These are phyloP conservation scores for Rotaria socialis DNA, from an alignment of 2,888 invertebrate genomes.

Conservation along the genomic window DNA sequence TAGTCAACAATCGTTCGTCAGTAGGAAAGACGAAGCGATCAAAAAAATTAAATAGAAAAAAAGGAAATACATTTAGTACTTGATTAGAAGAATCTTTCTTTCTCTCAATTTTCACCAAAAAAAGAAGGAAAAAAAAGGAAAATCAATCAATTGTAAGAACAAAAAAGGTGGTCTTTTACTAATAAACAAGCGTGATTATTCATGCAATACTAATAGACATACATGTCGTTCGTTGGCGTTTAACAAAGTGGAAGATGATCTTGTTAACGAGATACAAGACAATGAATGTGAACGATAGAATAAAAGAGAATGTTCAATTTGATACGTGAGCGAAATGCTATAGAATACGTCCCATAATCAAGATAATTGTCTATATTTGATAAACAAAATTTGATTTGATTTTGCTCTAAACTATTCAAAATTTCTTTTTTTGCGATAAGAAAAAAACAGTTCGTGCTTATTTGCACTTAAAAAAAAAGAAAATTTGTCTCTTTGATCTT, in stretches of 20 bases:
- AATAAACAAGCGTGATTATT: not conserved
- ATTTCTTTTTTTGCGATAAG: not conserved
- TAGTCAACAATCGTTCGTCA: conserved; percentile 5
- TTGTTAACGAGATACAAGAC: conserved; percentile 27
- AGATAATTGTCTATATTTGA: not conserved
- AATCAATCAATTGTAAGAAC: not conserved
- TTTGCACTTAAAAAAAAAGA: not conserved
- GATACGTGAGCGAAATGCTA: not conserved
- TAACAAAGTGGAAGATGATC: conserved; percentile 37
- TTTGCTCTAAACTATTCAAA: not conserved
- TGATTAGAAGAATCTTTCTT: conserved; percentile 13
- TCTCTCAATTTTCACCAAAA: not conserved
- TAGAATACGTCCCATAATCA: not conserved
- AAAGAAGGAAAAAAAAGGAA: not conserved
- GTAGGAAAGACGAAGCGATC: not conserved
- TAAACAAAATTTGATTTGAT: not conserved
- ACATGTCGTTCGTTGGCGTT: not conserved
- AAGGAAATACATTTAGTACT: conserved; percentile 37
- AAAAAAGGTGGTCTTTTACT: not conserved
- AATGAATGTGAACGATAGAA: not conserved
- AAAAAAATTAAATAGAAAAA: not conserved
- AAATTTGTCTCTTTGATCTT: not conserved
- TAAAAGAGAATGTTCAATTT: not conserved
- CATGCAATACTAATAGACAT: conserved; percentile 23
- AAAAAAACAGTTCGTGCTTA: not conserved